These are phyloP conservation scores for Folsomia manolachei DNA, from an alignment of 2,888 invertebrate species.

Conservation along the genomic window DNA sequence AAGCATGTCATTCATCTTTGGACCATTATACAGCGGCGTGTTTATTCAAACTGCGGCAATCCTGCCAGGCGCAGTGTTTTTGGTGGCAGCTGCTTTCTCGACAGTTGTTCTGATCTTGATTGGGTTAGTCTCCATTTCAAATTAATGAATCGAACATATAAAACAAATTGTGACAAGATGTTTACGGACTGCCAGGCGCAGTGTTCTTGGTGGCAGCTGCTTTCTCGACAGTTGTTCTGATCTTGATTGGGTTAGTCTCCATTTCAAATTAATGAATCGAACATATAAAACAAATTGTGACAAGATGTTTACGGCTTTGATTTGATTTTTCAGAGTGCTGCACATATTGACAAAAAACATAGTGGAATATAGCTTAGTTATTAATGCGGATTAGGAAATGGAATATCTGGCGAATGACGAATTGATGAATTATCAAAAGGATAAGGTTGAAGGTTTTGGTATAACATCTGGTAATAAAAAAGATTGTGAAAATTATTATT, in stretches of 20 bases:
- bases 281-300: too few relatives aligned
- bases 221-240: constrained; percentile 53
- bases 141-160: too few relatives aligned
- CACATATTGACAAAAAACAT: background rate
- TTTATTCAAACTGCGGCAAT: constrained; percentile 61
- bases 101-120: constrained; percentile 44
- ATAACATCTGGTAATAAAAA: background rate
- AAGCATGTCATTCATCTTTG: constrained; percentile 61
- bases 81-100: constrained; percentile 59
- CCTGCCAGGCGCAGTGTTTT: constrained; percentile 62
- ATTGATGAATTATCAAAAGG: too few relatives aligned
- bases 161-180: too few relatives aligned
- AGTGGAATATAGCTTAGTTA: background rate
- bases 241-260: constrained; percentile 14
- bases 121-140: constrained; percentile 4
- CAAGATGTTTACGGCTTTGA: too few relatives aligned
- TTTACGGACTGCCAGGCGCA: constrained; percentile 60
- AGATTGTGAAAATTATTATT: too few relatives aligned
- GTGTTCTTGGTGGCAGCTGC: constrained; percentile 61
- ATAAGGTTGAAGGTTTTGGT: background rate
- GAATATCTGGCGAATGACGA: background rate
- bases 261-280: too few relatives aligned
- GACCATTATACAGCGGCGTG: constrained; percentile 64
- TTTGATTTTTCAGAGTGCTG: background rate
- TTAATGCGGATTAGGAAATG: background rate